Conservation (phyloP, 2,888 invertebrate genomes). For the Unio pictorum region DNA sequence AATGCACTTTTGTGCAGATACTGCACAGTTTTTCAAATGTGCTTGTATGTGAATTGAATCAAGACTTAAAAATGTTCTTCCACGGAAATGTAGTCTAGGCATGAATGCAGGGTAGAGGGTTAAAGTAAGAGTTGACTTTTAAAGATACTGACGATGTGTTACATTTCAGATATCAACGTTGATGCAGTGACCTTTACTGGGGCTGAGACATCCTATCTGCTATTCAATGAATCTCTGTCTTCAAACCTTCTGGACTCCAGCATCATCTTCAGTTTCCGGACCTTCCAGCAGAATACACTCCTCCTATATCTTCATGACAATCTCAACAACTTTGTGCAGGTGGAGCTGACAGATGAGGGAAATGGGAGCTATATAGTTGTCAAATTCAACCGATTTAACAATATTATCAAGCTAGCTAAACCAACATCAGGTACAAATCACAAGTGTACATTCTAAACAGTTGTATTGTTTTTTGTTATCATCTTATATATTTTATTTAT, state of each 20-base stretch:
- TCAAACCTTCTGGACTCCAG: constrained; percentile 83
- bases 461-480: too few relatives aligned
- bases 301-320: constrained; percentile 91
- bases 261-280: constrained; percentile 90
- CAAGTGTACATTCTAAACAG: too few relatives aligned
- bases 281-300: constrained; percentile 84
- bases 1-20: too few relatives aligned
- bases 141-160: constrained; percentile 2
- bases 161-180: constrained; percentile 85
- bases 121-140: neutral
- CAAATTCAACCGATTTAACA: constrained; percentile 30
- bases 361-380: constrained; percentile 34
- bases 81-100: too few relatives aligned
- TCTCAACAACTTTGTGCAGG: constrained; percentile 91
- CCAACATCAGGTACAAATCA: constrained; percentile 12
- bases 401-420: constrained; percentile 23
- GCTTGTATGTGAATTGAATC: too few relatives aligned
- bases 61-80: too few relatives aligned
- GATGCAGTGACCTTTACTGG: constrained; percentile 91
- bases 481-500: too few relatives aligned
- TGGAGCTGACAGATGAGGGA: constrained; percentile 40
- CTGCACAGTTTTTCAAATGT: too few relatives aligned
- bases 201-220: constrained; percentile 80
- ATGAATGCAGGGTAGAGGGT: too few relatives aligned
- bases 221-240: constrained; percentile 77